Base-by-base conservation (phyloP, 37 sponge, comb jelly and placozoan genomes). In the Diacarnus erythraeanus region DNA sequence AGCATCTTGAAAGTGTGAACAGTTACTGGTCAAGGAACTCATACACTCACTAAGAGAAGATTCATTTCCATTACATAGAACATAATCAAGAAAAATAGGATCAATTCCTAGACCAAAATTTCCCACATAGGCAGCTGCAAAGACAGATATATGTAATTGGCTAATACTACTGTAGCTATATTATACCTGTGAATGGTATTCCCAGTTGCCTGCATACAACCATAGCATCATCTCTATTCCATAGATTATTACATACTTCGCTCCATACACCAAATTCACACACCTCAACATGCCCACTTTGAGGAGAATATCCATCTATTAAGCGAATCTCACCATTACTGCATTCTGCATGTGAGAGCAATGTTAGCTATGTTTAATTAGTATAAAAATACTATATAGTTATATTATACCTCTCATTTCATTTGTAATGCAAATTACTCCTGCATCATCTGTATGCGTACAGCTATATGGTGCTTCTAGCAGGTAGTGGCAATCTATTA, bases 201-300 rank as follows among this genome's bases (percentile, higher is more conserved):
- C 38, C 37, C 37, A 69, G 69, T 69, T 69, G 69, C 18, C 18
- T 69, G 69, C 69, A 69, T 29, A 69, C 69, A 29, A 69, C 69
- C 35, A 10, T 30, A 37, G 69, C 69, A 36, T 36, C 39, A 29
- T 69, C 4, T 9, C 21, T 33, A 36, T 69, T 39, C 69, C 69
- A 69, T 3, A 20, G 21, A 6, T 69, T 9, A 69, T 35, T 9
- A 69, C 69, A 69, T 9, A 69, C 69, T 37, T 4, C 18, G 21
- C 69, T 39, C 69, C 69, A 69, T 9, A 31, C 20, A 10, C 39
- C 39, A 36, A 31, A 31, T 12, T 8, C 10, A 36, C 69, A 69
- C 20, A 69, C 21, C 38, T 69, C 69, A 25, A 69, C 69, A 31
- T 6, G 25, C 9, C 69, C 69, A 18, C 35, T 33, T 10, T 69